These are phyloP conservation scores for Coremacera marginata DNA, from an alignment of 2,888 invertebrate species.

Conservation along the genomic window DNA sequence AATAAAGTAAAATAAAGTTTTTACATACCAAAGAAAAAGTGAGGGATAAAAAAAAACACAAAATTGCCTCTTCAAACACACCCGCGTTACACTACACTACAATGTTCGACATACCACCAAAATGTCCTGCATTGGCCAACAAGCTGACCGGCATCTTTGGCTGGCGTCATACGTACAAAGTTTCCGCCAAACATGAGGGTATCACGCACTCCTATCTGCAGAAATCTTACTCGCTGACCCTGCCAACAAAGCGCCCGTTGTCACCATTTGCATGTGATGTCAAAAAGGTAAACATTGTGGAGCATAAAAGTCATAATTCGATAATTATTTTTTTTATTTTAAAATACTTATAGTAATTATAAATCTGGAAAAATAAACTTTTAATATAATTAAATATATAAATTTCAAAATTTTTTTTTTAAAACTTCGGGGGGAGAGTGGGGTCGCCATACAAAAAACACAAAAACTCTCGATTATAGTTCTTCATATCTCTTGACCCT, in stretches of 20 bases:
- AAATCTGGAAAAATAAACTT: no score
- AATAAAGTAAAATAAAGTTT: conserved; percentile 32
- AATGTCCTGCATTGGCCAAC: conserved; percentile 82
- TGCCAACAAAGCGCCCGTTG: conserved; percentile 64
- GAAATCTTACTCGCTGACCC: conserved; percentile 68
- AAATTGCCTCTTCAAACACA: conserved; percentile 7
- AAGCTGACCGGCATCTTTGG: conserved; percentile 83
- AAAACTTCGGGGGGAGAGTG: no score
- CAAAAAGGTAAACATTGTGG: conserved; percentile 66
- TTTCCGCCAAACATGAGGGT: conserved; percentile 80
- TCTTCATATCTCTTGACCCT: no score
- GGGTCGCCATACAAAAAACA: no score
- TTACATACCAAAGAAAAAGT: conserved; percentile 38
- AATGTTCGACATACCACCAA: conserved; percentile 76
- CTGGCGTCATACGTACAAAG: conserved; percentile 85
- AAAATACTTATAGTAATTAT: no score
- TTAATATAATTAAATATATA: no score
- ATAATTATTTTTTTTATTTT: no score
- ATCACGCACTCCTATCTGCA: conserved; percentile 69
- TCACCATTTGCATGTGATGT: conserved; percentile 56
- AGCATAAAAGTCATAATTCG: conserved; percentile 1
- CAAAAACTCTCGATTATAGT: no score
- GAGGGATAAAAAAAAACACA: conserved; percentile 29
- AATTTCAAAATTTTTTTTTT: no score
- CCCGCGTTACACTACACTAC: conserved; percentile 15